Evolutionary conservation across 2,113 vertebrate genomes (phyloP), one percentile per base, ranked within the genome.

Genomic region (Himantopus leucocephalus): DNA sequence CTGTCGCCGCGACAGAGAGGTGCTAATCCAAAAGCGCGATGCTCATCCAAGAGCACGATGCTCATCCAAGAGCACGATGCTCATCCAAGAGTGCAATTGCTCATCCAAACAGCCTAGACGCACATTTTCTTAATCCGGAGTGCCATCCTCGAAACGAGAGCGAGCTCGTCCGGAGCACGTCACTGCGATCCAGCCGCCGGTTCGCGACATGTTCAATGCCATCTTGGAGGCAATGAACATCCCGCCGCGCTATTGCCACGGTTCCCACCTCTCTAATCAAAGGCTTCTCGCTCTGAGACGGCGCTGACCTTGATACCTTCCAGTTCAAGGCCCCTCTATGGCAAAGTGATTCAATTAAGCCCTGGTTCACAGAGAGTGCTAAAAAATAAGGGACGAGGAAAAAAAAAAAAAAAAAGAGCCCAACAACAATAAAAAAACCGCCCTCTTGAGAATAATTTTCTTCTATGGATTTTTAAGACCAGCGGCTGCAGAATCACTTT

Each of bases 401-500:
- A 5, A 18, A 64, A 9, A 24, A 20, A 48, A 43, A 87, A 78
- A 48, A 47, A 62, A 62, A 68, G 48, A 75, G 58, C 71, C 88
- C 86, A 83, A 96, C 59, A 90, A 75, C 52, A 90, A 91, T 52
- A 60, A 58, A 78, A 94, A 92, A 67, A 18, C 3, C 4, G 0
- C 52, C 73, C 97, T 85, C 96, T 4, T 0, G 97, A 97, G 98
- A 94, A 97, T 84, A 68, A 94, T 98, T 98, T 96, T 90, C 95
- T 94, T 88, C 92, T 96, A 96, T 92, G 93, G 98, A 97, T 97
- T 98, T 98, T 98, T 97, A 96, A 97, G 95, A 95, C 75, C 92
- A 80, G 95, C 2, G 41, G 81, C 88, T 93, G 93, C 95, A 98
- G 97, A 96, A 95, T 97, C 95, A 39, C 89, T 95, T 95, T 88